phyloP scores from a whole-genome alignment of 2,888 invertebrate genomes.

The Cyclophora punctaria region DNA sequence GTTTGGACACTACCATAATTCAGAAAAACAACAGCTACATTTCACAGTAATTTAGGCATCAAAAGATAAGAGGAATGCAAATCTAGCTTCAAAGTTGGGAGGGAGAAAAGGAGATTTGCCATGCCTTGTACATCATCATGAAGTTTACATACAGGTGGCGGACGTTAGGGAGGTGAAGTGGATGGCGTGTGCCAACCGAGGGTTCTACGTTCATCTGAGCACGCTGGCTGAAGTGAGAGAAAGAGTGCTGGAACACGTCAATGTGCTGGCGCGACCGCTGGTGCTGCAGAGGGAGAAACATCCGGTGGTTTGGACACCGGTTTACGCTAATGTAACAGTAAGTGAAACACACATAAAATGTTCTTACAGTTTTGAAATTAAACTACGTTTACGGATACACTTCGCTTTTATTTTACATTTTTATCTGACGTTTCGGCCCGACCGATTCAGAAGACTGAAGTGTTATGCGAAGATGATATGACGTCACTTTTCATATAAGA shows the following conservation, averaged over 20 bases:
- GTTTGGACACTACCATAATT: too few relatives aligned
- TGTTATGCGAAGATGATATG: too few relatives aligned
- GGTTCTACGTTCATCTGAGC: conserved; percentile 96
- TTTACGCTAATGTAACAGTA: conserved; percentile 94
- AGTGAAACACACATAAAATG: conserved; percentile 24
- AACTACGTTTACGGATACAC: too few relatives aligned
- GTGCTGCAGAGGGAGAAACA: conserved; percentile 89
- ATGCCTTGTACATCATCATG: not conserved
- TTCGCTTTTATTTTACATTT: too few relatives aligned
- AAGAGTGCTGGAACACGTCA: conserved; percentile 96
- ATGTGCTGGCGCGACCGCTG: conserved; percentile 96
- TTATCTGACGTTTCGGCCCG: too few relatives aligned
- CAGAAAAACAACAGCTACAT: too few relatives aligned
- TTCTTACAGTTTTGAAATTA: too few relatives aligned
- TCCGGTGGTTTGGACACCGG: conserved; percentile 97
- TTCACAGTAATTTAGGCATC: too few relatives aligned
- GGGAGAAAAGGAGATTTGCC: not conserved
- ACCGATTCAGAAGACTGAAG: too few relatives aligned
- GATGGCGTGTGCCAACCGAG: conserved; percentile 99
- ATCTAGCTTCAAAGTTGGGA: too few relatives aligned
- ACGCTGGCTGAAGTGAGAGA: conserved; percentile 98
- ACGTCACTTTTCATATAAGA: too few relatives aligned
- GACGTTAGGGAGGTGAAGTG: conserved; percentile 95
- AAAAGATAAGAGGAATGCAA: too few relatives aligned
- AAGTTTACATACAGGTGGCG: conserved; percentile 71